Percentiles rank a stretch among this genome's conserved stretches.
phyloP scores from a whole-genome alignment of 2,888 invertebrate genomes.

The Luperina nickerlii region DNA sequence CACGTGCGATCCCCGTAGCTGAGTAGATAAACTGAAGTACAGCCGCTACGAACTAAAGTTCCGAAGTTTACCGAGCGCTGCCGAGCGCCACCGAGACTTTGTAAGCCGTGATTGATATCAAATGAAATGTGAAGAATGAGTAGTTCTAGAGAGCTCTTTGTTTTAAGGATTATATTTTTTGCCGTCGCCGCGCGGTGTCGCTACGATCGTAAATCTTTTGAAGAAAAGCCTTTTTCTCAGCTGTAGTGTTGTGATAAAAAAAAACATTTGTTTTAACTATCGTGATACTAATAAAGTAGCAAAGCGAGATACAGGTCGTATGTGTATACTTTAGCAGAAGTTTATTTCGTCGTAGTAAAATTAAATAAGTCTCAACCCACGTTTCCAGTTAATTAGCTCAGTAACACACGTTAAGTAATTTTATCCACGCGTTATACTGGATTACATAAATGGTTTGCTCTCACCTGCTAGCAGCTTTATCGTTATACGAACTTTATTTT shows the following conservation, averaged over 20 bases:
- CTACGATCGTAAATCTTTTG: slow-evolving; percentile 67
- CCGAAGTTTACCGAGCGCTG: slow-evolving; percentile 80
- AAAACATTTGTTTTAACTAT: slow-evolving; percentile 11
- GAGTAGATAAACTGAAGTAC: slow-evolving; percentile 83
- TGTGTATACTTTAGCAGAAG: neutral
- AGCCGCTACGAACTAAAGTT: slow-evolving; percentile 77
- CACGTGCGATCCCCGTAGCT: slow-evolving; percentile 84
- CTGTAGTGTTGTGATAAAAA: slow-evolving; percentile 29
- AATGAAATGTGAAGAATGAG: slow-evolving; percentile 90
- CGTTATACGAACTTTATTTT: slow-evolving; percentile 15
- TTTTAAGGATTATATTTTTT: slow-evolving; percentile 86
- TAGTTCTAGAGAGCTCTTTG: slow-evolving; percentile 87
- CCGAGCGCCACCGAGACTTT: slow-evolving; percentile 83
- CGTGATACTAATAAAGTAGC: neutral
- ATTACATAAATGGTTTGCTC: slow-evolving; percentile 48
- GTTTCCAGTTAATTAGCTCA: slow-evolving; percentile 46
- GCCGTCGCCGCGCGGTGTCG: slow-evolving; percentile 61
- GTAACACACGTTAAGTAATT: slow-evolving; percentile 45
- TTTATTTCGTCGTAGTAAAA: slow-evolving; percentile 7
- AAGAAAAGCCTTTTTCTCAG: slow-evolving; percentile 58
- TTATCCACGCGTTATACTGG: slow-evolving; percentile 29
- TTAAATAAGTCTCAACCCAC: slow-evolving; percentile 23
- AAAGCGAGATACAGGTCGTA: neutral
- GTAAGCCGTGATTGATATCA: slow-evolving; percentile 89
- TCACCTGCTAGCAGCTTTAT: slow-evolving; percentile 26